Percentiles rank a stretch among this genome's conserved stretches.
Conservation (phyloP, 92 coral and sea anemone species). For the Nematostella vectensis region DNA sequence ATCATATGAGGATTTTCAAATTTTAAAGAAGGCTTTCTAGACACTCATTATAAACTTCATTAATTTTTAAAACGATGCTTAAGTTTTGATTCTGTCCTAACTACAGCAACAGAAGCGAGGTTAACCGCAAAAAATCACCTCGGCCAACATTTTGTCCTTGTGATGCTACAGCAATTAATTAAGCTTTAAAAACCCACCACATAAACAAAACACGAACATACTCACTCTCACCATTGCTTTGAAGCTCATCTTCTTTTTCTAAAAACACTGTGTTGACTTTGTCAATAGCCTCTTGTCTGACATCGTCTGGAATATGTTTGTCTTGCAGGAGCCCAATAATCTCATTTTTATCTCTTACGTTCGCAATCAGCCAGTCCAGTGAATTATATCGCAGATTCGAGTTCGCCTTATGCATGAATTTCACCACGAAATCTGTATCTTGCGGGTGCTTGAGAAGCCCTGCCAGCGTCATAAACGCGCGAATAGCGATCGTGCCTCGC, state of each 20-base stretch:
- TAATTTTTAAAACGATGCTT: no score
- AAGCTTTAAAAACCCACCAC: no score
- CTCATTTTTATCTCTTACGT: slow-evolving; percentile 74
- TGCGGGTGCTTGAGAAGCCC: slow-evolving; percentile 80
- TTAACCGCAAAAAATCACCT: no score
- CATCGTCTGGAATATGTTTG: slow-evolving; percentile 83
- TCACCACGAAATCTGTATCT: slow-evolving; percentile 85
- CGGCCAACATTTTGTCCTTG: no score
- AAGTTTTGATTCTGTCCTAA: no score
- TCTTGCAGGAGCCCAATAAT: slow-evolving; percentile 67
- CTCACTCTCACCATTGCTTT: slow-evolving; percentile 26
- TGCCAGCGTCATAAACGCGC: slow-evolving; percentile 91
- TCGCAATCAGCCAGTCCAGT: slow-evolving; percentile 91
- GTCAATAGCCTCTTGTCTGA: slow-evolving; percentile 82
- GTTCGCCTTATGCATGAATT: slow-evolving; percentile 84
- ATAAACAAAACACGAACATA: no score
- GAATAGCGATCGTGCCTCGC: slow-evolving; percentile 84
- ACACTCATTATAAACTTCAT: no score
- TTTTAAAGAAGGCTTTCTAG: no score
- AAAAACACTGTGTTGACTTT: slow-evolving; percentile 51
- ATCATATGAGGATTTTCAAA: no score
- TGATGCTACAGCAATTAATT: no score
- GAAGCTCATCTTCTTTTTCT: slow-evolving; percentile 22
- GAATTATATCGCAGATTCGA: slow-evolving; percentile 90
- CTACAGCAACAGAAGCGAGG: no score